Evolutionary conservation across 2,888 invertebrate genomes (phyloP).

Genomic region (Griposia aprilina): DNA sequence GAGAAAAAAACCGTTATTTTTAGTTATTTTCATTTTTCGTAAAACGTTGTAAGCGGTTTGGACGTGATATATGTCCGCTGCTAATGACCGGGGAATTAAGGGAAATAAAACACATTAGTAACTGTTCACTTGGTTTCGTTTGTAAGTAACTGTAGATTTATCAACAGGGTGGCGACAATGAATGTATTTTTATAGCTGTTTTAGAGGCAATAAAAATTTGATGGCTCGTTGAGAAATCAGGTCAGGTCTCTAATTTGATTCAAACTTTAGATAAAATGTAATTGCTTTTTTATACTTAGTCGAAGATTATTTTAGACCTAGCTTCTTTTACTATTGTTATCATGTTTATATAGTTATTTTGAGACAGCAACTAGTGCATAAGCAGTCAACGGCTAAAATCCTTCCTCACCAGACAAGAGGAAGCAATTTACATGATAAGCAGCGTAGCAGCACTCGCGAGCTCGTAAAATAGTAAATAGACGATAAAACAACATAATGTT

Average conservation of each 20-base stretch:
- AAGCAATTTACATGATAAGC: too few species aligned
- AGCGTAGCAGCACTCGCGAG: too few species aligned
- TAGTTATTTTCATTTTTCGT: conserved; percentile 59
- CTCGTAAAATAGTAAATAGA: too few species aligned
- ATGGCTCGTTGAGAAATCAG: conserved; percentile 20
- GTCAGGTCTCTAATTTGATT: conserved; percentile 27
- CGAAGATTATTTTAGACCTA: background rate
- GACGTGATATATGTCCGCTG: conserved; percentile 51
- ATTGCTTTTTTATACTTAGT: background rate
- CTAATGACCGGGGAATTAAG: conserved; percentile 63
- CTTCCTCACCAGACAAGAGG: too few species aligned
- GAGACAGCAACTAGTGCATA: background rate
- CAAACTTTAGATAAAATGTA: conserved; percentile 7
- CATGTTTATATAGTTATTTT: background rate
- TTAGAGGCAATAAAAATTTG: conserved; percentile 41
- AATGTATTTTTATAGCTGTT: conserved; percentile 44
- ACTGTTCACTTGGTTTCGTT: conserved; percentile 25
- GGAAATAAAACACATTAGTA: conserved; percentile 52
- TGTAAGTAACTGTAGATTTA: conserved; percentile 33
- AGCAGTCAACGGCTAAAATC: background rate
- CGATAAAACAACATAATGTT: too few species aligned
- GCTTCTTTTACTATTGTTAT: background rate
- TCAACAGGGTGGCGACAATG: conserved; percentile 21
- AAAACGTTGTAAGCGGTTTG: conserved; percentile 56
- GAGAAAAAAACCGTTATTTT: conserved; percentile 53